Percentiles rank a stretch among this genome's conserved stretches.
Evolutionary conservation across 30 jellyfish, hydroid and myxozoan species (phyloP).

Genomic region (Phacellophora camtschatica): DNA sequence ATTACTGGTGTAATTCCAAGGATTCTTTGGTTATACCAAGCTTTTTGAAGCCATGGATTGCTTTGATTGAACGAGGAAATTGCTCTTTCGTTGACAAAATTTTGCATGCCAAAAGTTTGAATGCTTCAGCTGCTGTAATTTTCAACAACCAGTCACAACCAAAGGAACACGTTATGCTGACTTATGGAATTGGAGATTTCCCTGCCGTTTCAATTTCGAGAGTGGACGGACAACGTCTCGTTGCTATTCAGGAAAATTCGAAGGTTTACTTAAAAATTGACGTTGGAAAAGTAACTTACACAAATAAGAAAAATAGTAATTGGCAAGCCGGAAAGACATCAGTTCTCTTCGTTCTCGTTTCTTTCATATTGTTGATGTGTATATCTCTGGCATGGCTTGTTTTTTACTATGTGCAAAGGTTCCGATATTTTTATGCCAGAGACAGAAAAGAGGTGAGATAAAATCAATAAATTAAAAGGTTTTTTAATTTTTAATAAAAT

Average conservation of each 20-base stretch:
- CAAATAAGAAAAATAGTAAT: slow-evolving; percentile 9
- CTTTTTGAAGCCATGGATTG: slow-evolving; percentile 74
- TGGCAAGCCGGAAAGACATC: slow-evolving; percentile 92
- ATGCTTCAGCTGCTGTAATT: slow-evolving; percentile 91
- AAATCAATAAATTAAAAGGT: too few species aligned
- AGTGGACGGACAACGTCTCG: slow-evolving; percentile 31
- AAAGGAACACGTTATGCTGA: background rate
- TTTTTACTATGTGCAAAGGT: slow-evolving; percentile 90
- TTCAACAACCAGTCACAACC: slow-evolving; percentile 40
- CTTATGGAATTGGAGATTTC: slow-evolving; percentile 34
- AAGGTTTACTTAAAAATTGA: slow-evolving; percentile 13
- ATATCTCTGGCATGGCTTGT: slow-evolving; percentile 97
- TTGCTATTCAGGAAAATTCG: background rate
- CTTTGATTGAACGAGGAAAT: slow-evolving; percentile 78
- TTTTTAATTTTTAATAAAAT: too few species aligned
- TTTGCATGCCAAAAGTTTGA: slow-evolving; percentile 53
- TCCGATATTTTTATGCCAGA: slow-evolving; percentile 83
- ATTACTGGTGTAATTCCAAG: slow-evolving; percentile 61
- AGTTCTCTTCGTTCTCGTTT: slow-evolving; percentile 87
- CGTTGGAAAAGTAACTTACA: slow-evolving; percentile 60
- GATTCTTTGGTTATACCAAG: background rate
- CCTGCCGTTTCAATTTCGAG: slow-evolving; percentile 67
- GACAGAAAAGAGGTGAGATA: slow-evolving; percentile 94
- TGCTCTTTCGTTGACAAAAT: slow-evolving; percentile 64
- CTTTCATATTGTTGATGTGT: slow-evolving; percentile 94